Conservation (phyloP, 2,797 vertebrate species). For the Sebastes steindachneri region DNA sequence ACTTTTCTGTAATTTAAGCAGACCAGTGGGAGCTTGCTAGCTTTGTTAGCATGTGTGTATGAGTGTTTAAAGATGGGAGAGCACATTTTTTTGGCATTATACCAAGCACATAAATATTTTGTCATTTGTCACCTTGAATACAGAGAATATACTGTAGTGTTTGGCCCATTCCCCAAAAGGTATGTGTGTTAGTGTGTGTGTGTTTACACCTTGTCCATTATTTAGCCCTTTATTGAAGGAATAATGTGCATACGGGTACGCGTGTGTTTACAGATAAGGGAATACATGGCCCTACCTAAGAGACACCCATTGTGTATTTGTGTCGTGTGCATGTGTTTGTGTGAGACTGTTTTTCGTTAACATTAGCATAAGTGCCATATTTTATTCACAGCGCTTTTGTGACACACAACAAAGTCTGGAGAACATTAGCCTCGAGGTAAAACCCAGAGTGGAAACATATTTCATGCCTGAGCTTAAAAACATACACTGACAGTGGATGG, state of each 20-base stretch:
- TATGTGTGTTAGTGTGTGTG: neutral
- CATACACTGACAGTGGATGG: neutral
- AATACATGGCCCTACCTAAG: neutral
- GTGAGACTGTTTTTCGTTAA: neutral
- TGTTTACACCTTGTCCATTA: conserved; percentile 16
- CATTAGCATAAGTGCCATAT: conserved; percentile 5
- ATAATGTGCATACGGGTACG: neutral
- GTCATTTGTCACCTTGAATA: conserved; percentile 24
- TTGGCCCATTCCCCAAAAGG: conserved; percentile 10
- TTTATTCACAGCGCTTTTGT: conserved; percentile 17
- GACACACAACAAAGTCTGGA: conserved; percentile 12
- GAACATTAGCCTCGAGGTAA: neutral
- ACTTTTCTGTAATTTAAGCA: neutral
- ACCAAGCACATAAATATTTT: conserved; percentile 25
- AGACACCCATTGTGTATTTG: neutral
- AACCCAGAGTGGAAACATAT: neutral
- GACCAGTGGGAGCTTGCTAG: neutral
- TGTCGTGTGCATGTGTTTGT: neutral
- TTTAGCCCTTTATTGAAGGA: conserved; percentile 24
- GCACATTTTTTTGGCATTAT: conserved; percentile 13
- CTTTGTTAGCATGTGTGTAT: neutral
- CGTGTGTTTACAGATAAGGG: conserved; percentile 22
- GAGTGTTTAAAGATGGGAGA: neutral
- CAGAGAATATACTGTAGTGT: conserved; percentile 1
- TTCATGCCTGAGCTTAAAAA: neutral